These are phyloP conservation scores for Montipora foliosa DNA, from an alignment of 64 coral and sea anemone species.

Conservation along the genomic window DNA sequence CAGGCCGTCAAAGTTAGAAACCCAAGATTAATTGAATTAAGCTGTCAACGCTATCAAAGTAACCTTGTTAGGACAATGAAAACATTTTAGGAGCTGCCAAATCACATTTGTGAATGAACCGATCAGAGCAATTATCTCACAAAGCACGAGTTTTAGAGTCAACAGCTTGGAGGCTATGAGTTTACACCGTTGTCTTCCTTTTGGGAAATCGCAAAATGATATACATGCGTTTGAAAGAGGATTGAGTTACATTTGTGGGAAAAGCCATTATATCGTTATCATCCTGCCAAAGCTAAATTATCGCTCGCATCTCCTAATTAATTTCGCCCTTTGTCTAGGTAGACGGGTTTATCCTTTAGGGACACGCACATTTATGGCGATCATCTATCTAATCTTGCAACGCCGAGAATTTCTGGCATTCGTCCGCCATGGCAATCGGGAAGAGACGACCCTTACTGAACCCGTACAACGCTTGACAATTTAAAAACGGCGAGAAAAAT, in stretches of 20 bases:
- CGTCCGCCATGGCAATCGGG: background rate
- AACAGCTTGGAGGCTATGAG: conserved; percentile 43
- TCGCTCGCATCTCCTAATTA: conserved; percentile 50
- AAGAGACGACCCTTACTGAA: conserved; percentile 5
- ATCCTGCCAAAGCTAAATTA: conserved; percentile 39
- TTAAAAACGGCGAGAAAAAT: background rate
- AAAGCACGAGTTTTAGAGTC: conserved; percentile 60
- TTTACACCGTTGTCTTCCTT: background rate
- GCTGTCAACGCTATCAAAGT: conserved; percentile 94
- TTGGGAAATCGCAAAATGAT: conserved; percentile 44
- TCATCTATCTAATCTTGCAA: background rate
- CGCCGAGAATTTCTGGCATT: conserved; percentile 7
- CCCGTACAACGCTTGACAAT: conserved; percentile 25
- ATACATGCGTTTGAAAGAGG: background rate
- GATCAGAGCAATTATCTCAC: conserved; percentile 38
- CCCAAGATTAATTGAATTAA: conserved; percentile 92
- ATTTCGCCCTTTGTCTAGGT: conserved; percentile 48
- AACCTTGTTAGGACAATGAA: conserved; percentile 97
- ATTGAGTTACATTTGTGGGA: conserved; percentile 14
- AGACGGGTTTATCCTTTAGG: conserved; percentile 26
- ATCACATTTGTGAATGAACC: conserved; percentile 68
- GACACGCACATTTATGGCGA: background rate
- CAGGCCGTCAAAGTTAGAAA: conserved; percentile 84
- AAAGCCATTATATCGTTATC: conserved; percentile 30
- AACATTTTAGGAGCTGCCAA: conserved; percentile 95